phyloP scores from a whole-genome alignment of 2,797 vertebrate species.

The Artibeus lituratus region DNA sequence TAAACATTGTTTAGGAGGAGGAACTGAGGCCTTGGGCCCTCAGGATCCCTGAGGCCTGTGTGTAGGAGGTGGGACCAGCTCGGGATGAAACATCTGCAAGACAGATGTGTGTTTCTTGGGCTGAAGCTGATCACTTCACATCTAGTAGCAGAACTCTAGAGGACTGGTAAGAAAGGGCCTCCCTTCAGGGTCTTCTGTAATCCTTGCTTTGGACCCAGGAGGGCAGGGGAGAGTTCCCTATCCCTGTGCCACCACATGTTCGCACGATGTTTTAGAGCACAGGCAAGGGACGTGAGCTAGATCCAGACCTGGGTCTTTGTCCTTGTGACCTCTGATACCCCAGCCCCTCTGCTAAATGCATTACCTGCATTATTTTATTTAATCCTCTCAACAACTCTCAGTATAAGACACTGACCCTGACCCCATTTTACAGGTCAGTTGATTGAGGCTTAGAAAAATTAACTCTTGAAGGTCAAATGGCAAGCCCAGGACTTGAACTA shows the following conservation, averaged over 20 bases:
- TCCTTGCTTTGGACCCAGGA: not conserved
- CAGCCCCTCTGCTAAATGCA: not conserved
- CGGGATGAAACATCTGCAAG: not conserved
- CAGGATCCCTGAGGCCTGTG: not conserved
- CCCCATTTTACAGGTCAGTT: not conserved
- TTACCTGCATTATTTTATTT: not conserved
- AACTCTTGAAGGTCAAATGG: not conserved
- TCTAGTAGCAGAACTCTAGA: not conserved
- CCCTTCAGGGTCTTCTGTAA: not conserved
- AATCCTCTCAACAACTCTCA: not conserved
- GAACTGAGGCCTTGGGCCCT: not conserved
- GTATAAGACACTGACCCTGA: not conserved
- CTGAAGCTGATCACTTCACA: fast-evolving
- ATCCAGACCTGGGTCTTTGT: not conserved
- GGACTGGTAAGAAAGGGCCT: not conserved
- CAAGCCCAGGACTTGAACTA: not conserved
- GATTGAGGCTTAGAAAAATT: not conserved
- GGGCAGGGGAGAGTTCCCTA: not conserved
- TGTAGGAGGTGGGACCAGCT: not conserved
- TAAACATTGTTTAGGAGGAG: not conserved
- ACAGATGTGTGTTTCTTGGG: not conserved
- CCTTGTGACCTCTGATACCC: not conserved
- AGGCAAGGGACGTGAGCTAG: not conserved
- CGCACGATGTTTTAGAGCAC: not conserved
- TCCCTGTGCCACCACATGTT: not conserved